Conservation (phyloP, 2,888 invertebrate species). For the Priocnemis perturbator region DNA sequence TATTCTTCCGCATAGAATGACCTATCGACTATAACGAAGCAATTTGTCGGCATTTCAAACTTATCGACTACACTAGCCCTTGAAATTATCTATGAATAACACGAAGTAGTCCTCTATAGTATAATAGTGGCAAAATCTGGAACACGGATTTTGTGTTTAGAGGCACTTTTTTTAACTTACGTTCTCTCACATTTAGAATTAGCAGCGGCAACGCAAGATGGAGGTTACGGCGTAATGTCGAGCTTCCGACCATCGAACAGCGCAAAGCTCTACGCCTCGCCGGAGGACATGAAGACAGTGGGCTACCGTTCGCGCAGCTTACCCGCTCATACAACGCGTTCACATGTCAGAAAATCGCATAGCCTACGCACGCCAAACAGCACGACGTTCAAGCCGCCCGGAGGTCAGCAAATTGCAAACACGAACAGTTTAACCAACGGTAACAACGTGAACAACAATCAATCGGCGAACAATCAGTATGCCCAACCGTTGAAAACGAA, state of each 20-base stretch:
- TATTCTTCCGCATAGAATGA: no score
- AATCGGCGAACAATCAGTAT: conserved; percentile 76
- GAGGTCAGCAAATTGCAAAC: conserved; percentile 40
- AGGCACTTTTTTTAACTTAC: neutral
- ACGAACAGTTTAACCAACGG: conserved; percentile 35
- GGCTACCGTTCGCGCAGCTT: conserved; percentile 80
- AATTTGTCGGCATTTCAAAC: no score
- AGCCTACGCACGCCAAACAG: conserved; percentile 78
- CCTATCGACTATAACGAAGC: no score
- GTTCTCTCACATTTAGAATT: conserved; percentile 66
- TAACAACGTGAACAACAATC: conserved; percentile 53
- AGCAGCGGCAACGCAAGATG: conserved; percentile 71
- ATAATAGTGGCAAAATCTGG: no score
- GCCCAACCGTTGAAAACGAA: conserved; percentile 78
- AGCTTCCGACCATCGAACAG: conserved; percentile 92
- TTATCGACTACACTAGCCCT: no score
- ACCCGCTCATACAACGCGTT: conserved; percentile 77
- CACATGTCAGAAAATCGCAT: conserved; percentile 80
- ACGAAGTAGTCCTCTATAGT: no score
- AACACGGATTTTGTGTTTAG: no score
- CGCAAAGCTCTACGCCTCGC: conserved; percentile 92
- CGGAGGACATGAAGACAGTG: conserved; percentile 87
- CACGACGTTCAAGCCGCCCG: conserved; percentile 74
- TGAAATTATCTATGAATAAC: no score
- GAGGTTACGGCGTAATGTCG: conserved; percentile 82